Evolutionary conservation across 2,113 vertebrate genomes (phyloP).

Genomic region (Pseudorectes ferrugineus): DNA sequence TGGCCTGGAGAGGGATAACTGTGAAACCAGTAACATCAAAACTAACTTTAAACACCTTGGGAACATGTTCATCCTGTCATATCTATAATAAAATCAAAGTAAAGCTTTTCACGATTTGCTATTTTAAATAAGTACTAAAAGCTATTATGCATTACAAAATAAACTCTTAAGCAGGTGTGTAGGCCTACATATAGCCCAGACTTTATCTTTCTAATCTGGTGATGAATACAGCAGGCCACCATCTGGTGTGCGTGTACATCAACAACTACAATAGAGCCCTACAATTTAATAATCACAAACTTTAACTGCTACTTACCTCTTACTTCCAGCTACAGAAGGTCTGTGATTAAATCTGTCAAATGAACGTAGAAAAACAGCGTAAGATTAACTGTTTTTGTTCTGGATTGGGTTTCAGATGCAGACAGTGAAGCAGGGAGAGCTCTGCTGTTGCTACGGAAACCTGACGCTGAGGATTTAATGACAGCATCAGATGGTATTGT

Average conservation of each 20-base stretch:
- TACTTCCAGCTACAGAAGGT: constrained; percentile 14
- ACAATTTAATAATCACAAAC: constrained; percentile 52
- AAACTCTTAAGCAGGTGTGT: constrained; percentile 34
- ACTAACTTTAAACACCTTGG: not conserved
- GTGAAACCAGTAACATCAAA: not conserved
- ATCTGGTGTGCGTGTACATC: constrained; percentile 70
- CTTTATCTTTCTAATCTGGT: constrained; percentile 83
- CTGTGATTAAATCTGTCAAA: not conserved
- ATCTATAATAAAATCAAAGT: not conserved
- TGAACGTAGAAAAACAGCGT: not conserved
- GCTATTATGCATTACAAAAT: not conserved
- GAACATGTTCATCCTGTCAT: not conserved
- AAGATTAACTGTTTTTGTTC: constrained; percentile 28
- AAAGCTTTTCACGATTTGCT: not conserved
- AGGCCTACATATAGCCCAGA: constrained; percentile 60
- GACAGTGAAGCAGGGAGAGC: constrained; percentile 9
- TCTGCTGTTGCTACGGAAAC: constrained; percentile 73
- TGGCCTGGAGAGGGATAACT: not conserved
- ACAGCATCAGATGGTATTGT: constrained; percentile 33
- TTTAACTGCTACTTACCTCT: constrained; percentile 45
- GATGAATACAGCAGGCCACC: constrained; percentile 68
- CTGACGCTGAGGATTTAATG: constrained; percentile 64
- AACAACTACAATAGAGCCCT: constrained; percentile 11
- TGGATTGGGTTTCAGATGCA: not conserved
- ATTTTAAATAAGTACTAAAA: not conserved